A percentile compares a stretch with the other conserved stretches of the same genome.
These are phyloP conservation scores for Tetramorium bicarinatum DNA, from an alignment of 2,888 invertebrate species.

Conservation along the genomic window DNA sequence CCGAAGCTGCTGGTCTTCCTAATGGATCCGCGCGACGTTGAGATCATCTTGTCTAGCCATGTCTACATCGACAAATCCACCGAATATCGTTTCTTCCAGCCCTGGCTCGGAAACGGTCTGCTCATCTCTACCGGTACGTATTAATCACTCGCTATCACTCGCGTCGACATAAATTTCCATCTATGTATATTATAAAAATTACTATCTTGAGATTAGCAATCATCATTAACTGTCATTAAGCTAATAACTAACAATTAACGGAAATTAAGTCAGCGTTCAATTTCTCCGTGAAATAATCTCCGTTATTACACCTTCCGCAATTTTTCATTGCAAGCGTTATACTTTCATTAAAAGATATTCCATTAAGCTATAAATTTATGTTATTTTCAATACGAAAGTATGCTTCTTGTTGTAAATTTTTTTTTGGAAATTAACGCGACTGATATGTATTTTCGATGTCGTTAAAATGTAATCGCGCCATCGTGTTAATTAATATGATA, in stretches of 20 bases:
- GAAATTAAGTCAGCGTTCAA: background rate
- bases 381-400: background rate
- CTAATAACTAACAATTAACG: background rate
- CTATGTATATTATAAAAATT: background rate
- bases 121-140: slow-evolving; percentile 92
- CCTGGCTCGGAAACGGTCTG: slow-evolving; percentile 94
- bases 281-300: background rate
- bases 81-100: slow-evolving; percentile 93
- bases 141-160: background rate
- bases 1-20: slow-evolving; percentile 92
- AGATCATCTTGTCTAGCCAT: slow-evolving; percentile 92
- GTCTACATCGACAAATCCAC: slow-evolving; percentile 93
- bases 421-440: background rate
- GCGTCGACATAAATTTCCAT: background rate
- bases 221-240: background rate
- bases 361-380: background rate
- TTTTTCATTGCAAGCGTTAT: background rate
- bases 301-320: background rate
- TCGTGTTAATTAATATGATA: background rate
- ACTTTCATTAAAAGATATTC: background rate
- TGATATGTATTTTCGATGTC: background rate
- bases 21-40: slow-evolving; percentile 92
- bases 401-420: background rate
- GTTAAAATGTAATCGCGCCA: background rate
- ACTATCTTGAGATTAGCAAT: background rate